Conservation (phyloP, 2,113 vertebrate genomes). For the Halcyon senegalensis region DNA sequence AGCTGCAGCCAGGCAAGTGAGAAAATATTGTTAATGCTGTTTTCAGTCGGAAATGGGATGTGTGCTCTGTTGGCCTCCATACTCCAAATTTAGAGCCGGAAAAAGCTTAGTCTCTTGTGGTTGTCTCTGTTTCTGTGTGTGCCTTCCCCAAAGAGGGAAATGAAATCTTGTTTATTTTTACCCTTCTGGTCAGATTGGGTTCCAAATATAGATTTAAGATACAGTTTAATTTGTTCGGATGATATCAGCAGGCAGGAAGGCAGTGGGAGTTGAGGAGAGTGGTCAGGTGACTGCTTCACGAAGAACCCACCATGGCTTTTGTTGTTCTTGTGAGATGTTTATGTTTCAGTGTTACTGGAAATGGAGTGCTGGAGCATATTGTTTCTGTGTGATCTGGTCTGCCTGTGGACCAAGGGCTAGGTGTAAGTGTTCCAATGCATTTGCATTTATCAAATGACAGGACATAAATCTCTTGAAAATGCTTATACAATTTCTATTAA, state of each 20-base stretch:
- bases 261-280: not conserved
- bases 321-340: not conserved
- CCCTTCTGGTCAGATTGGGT: constrained; percentile 4
- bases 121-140: not conserved
- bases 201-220: constrained; percentile 33
- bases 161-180: constrained; percentile 46
- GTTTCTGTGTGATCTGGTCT: not conserved
- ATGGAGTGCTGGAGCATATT: not conserved
- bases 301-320: not conserved
- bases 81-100: constrained; percentile 36
- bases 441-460: not conserved
- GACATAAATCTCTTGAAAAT: not conserved
- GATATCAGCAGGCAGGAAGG: not conserved
- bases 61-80: not conserved
- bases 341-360: not conserved
- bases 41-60: not conserved
- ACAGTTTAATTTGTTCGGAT: not conserved
- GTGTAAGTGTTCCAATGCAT: not conserved
- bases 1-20: not conserved
- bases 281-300: not conserved
- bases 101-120: not conserved
- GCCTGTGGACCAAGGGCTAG: not conserved
- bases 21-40: not conserved
- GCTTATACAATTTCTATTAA: not conserved
- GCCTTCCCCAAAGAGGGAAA: not conserved